These are phyloP conservation scores for Ectemnius lituratus DNA, from an alignment of 2,888 invertebrate species.

Conservation along the genomic window DNA sequence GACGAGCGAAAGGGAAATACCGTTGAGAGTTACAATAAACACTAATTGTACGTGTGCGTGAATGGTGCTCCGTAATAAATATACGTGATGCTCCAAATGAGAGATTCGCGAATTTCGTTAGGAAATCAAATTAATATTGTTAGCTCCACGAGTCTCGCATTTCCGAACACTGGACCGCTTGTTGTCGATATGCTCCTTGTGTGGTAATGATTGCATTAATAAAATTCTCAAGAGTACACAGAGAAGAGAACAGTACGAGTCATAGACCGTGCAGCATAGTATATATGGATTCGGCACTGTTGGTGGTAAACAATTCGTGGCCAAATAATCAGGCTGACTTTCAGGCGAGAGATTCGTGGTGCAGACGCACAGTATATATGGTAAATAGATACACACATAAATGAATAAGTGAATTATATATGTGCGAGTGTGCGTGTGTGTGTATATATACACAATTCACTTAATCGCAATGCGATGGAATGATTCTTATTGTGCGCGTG, in stretches of 20 bases:
- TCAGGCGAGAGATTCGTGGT: conserved; percentile 50
- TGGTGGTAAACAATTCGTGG: conserved; percentile 13
- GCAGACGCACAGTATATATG: conserved; percentile 53
- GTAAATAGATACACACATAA: conserved; percentile 52
- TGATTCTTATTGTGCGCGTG: conserved; percentile 30
- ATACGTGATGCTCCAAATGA: conserved; percentile 46
- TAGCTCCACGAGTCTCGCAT: conserved; percentile 43
- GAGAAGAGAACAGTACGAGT: neutral
- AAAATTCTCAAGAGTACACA: neutral
- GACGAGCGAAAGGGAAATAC: conserved; percentile 13
- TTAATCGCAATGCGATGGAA: conserved; percentile 59
- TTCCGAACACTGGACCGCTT: neutral
- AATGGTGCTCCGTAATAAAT: conserved; percentile 28
- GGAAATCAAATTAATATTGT: conserved; percentile 58
- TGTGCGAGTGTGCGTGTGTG: conserved; percentile 42
- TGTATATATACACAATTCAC: conserved; percentile 52
- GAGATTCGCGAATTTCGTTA: conserved; percentile 55
- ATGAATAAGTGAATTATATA: conserved; percentile 22
- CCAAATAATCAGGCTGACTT: conserved; percentile 46
- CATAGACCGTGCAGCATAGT: conserved; percentile 12
- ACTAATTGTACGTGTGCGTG: conserved; percentile 32
- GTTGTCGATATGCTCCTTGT: neutral
- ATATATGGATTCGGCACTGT: neutral
- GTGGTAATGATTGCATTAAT: neutral
- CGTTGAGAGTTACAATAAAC: conserved; percentile 27